Conservation (phyloP, 2,888 invertebrate species). For the Caenorhabditis sp. region DNA sequence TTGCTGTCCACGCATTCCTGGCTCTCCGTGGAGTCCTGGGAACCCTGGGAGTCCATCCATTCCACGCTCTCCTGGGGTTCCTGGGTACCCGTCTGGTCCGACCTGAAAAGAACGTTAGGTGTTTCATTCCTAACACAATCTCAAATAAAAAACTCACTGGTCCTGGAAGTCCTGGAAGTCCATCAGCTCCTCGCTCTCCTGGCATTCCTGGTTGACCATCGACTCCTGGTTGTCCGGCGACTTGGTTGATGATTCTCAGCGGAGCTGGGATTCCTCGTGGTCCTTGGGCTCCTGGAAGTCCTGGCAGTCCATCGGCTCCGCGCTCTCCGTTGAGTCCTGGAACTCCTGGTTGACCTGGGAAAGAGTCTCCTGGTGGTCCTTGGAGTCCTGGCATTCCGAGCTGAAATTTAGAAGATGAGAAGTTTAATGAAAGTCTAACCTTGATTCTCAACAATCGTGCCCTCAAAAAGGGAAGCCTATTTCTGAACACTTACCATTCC, state of each 20-base stretch:
- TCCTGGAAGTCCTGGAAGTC: conserved; percentile 76
- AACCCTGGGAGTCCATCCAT: conserved; percentile 72
- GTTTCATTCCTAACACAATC: not conserved
- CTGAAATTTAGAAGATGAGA: conserved; percentile 57
- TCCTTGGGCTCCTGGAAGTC: conserved; percentile 74
- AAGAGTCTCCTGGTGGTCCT: conserved; percentile 83
- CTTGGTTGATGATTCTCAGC: conserved; percentile 54
- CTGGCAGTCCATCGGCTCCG: conserved; percentile 76
- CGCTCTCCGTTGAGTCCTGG: conserved; percentile 75
- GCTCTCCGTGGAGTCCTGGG: conserved; percentile 78
- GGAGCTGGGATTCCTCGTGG: conserved; percentile 71
- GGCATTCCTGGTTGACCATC: conserved; percentile 75
- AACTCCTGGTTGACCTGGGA: conserved; percentile 79
- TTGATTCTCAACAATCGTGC: not conserved
- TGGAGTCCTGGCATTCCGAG: conserved; percentile 78
- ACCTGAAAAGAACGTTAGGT: conserved; percentile 22
- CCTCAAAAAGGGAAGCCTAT: no score
- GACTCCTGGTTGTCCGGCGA: conserved; percentile 66
- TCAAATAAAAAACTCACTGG: conserved; percentile 57
- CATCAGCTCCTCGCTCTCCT: conserved; percentile 75
- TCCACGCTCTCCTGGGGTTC: conserved; percentile 76
- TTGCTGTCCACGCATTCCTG: conserved; percentile 74
- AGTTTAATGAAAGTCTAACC: no score
- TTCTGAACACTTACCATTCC: conserved; percentile 75
- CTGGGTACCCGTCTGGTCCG: conserved; percentile 79